Percentiles rank a stretch among this genome's conserved stretches.
These are phyloP conservation scores for Nebria salina DNA, from an alignment of 2,888 invertebrate species.

Conservation along the genomic window DNA sequence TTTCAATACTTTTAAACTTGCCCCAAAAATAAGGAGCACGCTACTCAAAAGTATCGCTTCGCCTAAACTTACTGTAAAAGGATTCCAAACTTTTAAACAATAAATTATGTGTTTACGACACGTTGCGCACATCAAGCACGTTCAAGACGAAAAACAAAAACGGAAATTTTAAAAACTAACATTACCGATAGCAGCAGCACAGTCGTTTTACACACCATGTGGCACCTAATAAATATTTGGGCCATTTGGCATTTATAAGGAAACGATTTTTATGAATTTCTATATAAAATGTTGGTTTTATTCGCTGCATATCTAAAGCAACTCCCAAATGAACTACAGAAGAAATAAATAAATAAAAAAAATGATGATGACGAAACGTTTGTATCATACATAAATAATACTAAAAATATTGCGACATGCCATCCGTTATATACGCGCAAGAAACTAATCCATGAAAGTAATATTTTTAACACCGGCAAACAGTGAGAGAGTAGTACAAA, in stretches of 20 bases:
- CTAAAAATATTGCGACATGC: not conserved
- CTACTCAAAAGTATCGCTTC: constrained; percentile 29
- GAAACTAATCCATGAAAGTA: not conserved
- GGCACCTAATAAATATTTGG: too few relatives aligned
- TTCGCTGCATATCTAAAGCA: not conserved
- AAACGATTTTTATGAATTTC: too few relatives aligned
- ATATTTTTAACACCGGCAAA: not conserved
- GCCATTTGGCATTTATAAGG: too few relatives aligned
- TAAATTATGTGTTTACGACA: constrained; percentile 42
- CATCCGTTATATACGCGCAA: not conserved
- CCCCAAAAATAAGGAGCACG: constrained; percentile 28
- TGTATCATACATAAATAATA: not conserved
- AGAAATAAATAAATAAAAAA: not conserved
- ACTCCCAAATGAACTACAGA: not conserved
- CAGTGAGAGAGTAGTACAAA: not conserved
- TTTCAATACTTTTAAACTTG: constrained; percentile 36
- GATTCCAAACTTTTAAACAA: constrained; percentile 38
- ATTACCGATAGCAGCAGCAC: too few relatives aligned
- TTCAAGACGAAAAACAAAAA: not conserved
- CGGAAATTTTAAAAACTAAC: not conserved
- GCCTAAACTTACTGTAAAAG: constrained; percentile 26
- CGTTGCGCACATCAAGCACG: not conserved
- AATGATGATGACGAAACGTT: not conserved
- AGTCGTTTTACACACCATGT: too few relatives aligned
- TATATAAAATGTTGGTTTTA: too few relatives aligned